Conservation (phyloP, 2,113 vertebrate genomes). For the Thamnophis sirtalis region DNA sequence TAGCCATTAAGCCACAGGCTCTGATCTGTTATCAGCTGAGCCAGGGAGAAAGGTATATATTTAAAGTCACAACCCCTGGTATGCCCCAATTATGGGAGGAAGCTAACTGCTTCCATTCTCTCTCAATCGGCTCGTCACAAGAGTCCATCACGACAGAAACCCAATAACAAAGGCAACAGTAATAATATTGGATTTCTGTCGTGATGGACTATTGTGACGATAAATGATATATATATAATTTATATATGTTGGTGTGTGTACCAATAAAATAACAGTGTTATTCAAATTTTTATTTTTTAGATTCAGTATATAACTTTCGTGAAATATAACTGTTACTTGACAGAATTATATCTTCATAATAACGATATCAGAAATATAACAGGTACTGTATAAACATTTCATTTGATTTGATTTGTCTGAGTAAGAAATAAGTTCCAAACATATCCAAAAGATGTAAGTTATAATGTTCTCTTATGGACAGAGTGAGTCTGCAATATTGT, state of each 20-base stretch:
- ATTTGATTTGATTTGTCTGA: neutral
- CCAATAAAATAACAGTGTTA: neutral
- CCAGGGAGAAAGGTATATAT: too few relatives aligned
- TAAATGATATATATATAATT: too few relatives aligned
- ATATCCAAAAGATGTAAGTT: neutral
- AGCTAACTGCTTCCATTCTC: too few relatives aligned
- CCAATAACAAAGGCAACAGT: too few relatives aligned
- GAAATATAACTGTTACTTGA: constrained; percentile 69
- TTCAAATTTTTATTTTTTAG: constrained; percentile 62
- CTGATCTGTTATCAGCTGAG: too few relatives aligned
- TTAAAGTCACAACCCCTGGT: too few relatives aligned
- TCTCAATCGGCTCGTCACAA: too few relatives aligned
- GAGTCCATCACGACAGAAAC: too few relatives aligned
- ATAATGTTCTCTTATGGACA: neutral
- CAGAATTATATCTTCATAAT: constrained; percentile 75
- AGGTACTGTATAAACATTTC: constrained; percentile 59
- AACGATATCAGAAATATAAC: constrained; percentile 71
- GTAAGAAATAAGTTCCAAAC: neutral
- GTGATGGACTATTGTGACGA: too few relatives aligned
- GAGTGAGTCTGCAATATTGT: neutral
- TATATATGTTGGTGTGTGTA: neutral
- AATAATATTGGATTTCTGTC: too few relatives aligned
- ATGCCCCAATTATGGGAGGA: too few relatives aligned
- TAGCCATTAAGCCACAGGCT: too few relatives aligned
- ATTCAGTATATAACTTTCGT: constrained; percentile 72